phyloP scores from a whole-genome alignment of 2,888 invertebrate species.

The Hymenopus coronatus region DNA sequence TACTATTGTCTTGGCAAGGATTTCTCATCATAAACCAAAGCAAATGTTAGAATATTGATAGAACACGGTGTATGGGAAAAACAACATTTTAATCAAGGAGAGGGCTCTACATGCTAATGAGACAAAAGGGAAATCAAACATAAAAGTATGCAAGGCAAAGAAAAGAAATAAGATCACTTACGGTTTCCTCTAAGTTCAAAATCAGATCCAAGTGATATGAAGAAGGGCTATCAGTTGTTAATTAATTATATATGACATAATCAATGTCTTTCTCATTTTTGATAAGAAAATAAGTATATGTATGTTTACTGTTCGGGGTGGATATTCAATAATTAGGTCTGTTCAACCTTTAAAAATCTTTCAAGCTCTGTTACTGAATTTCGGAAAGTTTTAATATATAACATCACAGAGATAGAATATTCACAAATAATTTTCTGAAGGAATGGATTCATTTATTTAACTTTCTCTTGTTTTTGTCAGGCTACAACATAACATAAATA shows the following conservation, averaged over 20 bases:
- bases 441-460: conserved; percentile 13
- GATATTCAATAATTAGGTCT: too few species aligned
- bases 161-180: not conserved
- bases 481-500: conserved; percentile 7
- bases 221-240: not conserved
- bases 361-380: too few species aligned
- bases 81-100: not conserved
- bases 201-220: not conserved
- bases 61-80: not conserved
- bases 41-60: not conserved
- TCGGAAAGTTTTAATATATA: not conserved
- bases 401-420: not conserved
- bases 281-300: not conserved
- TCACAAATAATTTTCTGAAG: not conserved
- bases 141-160: not conserved
- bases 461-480: not conserved
- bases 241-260: not conserved
- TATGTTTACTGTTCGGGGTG: not conserved
- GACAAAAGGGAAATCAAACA: not conserved
- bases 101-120: not conserved
- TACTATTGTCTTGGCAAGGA: not conserved
- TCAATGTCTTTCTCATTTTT: not conserved
- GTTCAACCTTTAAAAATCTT: too few species aligned
- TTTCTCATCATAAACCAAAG: not conserved
- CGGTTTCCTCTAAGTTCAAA: not conserved